phyloP scores from a whole-genome alignment of 2,113 vertebrate genomes.

The Hylia prasina region DNA sequence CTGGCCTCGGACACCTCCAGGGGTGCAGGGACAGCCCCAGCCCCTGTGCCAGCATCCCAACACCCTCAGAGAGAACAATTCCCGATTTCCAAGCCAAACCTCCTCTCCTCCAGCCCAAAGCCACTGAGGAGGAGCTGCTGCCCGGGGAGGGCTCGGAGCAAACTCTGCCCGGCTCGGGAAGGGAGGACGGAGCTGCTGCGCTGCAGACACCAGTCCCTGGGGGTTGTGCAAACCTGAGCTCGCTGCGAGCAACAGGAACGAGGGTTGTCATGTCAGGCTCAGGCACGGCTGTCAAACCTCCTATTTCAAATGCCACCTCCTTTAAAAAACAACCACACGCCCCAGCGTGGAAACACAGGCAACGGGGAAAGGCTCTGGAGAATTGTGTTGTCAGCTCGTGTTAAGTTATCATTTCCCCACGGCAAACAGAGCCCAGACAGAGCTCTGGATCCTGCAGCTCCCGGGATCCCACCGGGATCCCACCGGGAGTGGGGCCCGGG shows the following conservation, averaged over 20 bases:
- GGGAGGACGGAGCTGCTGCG: not conserved
- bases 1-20: not conserved
- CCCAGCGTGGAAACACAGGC: not conserved
- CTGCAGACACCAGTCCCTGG: not conserved
- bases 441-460: not conserved
- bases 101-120: not conserved
- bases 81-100: not conserved
- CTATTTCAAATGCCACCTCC: slow-evolving; percentile 31
- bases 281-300: slow-evolving; percentile 27
- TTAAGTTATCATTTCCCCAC: not conserved
- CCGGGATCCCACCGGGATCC: not conserved
- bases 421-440: not conserved
- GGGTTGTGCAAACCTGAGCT: not conserved
- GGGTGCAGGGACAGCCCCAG: not conserved
- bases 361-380: not conserved
- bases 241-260: not conserved
- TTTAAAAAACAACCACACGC: not conserved
- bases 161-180: not conserved
- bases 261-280: slow-evolving; percentile 3
- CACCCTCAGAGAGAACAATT: not conserved
- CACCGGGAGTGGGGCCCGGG: too few relatives aligned
- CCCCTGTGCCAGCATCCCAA: not conserved
- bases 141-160: not conserved
- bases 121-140: not conserved
- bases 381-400: not conserved